Conservation (phyloP, 92 coral and sea anemone genomes). For the Parazoanthus darwini region DNA sequence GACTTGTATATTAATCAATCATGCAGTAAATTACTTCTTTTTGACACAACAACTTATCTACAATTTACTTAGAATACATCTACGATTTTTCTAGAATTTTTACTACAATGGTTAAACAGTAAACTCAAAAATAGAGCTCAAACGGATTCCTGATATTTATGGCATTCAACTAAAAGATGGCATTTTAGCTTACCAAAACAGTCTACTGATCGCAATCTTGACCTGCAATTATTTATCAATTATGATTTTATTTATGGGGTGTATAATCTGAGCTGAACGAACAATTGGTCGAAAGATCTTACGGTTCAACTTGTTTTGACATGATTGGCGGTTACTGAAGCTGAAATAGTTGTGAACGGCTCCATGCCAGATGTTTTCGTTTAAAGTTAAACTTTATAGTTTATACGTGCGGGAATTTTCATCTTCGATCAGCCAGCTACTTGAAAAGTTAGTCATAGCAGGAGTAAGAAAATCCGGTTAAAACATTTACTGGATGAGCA, state of each 20-base stretch:
- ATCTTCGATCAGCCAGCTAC: not conserved
- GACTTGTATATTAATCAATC: no score
- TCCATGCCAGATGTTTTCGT: conserved; percentile 3
- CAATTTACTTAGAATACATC: no score
- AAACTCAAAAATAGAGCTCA: no score
- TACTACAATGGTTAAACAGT: no score
- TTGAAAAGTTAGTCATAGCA: not conserved
- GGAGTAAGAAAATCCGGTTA: not conserved
- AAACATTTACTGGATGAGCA: not conserved
- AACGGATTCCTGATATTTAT: no score
- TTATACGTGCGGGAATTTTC: not conserved
- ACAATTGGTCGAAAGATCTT: not conserved
- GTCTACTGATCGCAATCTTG: not conserved
- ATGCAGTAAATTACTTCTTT: no score
- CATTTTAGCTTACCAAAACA: not conserved
- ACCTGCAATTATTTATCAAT: not conserved
- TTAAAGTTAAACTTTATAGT: not conserved
- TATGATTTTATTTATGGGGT: no score
- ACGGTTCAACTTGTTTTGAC: conserved; percentile 21
- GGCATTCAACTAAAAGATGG: no score
- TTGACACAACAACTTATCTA: no score
- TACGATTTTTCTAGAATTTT: no score
- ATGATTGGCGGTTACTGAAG: conserved; percentile 2
- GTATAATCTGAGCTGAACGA: not conserved
- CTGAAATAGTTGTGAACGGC: not conserved